phyloP scores from a whole-genome alignment of 2,888 invertebrate species.

The Sycophila texana region DNA sequence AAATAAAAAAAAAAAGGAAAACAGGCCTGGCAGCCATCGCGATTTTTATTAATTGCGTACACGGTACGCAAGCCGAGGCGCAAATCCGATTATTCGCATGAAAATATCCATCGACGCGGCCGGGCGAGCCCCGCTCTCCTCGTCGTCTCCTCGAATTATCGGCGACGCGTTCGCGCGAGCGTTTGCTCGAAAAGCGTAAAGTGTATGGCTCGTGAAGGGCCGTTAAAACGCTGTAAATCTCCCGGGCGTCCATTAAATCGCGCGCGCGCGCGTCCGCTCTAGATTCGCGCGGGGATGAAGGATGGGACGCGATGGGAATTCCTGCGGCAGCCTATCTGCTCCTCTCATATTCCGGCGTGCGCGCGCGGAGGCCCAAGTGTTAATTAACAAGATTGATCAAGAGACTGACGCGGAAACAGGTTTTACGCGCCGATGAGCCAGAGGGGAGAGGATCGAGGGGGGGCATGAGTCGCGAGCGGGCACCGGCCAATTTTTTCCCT shows the following conservation, averaged over 20 bases:
- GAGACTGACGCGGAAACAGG: conserved; percentile 66
- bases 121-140: conserved; percentile 16
- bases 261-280: conserved; percentile 42
- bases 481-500: conserved; percentile 8
- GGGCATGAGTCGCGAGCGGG: conserved; percentile 44
- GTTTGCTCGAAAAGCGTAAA: conserved; percentile 56
- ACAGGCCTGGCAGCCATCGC: neutral
- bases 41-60: neutral
- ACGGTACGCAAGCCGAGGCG: neutral
- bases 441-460: conserved; percentile 44
- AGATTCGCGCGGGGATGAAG: conserved; percentile 60
- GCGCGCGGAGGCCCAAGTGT: conserved; percentile 63
- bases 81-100: conserved; percentile 33
- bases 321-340: conserved; percentile 54
- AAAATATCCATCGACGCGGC: conserved; percentile 28
- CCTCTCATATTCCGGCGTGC: conserved; percentile 10
- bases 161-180: neutral
- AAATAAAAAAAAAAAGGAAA: conserved; percentile 4
- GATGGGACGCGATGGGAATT: conserved; percentile 65
- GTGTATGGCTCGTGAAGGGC: conserved; percentile 54
- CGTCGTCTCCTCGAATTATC: neutral
- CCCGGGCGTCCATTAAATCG: conserved; percentile 50
- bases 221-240: conserved; percentile 54
- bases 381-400: conserved; percentile 73
- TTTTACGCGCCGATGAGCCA: conserved; percentile 57